A percentile compares a stretch with the other conserved stretches of the same genome.
These are phyloP conservation scores for Erebia palarica DNA, from an alignment of 2,888 invertebrate genomes.

Conservation along the genomic window DNA sequence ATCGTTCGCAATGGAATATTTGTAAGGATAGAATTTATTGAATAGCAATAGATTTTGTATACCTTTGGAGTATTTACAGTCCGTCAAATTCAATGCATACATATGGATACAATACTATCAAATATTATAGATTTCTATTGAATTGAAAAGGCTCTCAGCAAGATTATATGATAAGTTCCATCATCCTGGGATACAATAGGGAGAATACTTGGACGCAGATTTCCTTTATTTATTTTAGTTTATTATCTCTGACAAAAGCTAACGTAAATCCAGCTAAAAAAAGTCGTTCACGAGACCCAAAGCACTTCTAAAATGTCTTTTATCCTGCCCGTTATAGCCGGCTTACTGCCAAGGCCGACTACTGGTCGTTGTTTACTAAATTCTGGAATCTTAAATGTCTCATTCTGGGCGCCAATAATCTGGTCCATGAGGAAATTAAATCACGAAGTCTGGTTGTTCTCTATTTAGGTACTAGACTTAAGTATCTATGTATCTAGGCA, in stretches of 20 bases:
- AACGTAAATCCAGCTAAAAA: slow-evolving; percentile 5
- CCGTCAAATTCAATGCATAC: no score
- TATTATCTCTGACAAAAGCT: slow-evolving; percentile 1
- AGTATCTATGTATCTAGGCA: background rate
- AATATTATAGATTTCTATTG: no score
- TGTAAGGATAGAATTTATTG: slow-evolving; percentile 8
- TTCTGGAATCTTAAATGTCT: slow-evolving; percentile 1
- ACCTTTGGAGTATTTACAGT: background rate
- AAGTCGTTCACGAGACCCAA: slow-evolving; percentile 1
- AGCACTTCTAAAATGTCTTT: slow-evolving; percentile 11
- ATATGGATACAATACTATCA: no score
- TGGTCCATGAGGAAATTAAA: background rate
- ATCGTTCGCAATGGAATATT: slow-evolving; percentile 10
- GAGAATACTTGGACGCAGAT: background rate
- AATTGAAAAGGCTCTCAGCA: background rate
- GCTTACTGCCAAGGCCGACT: slow-evolving; percentile 10
- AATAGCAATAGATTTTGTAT: slow-evolving; percentile 2
- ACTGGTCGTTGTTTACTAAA: background rate
- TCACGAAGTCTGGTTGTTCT: background rate
- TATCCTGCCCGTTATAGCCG: slow-evolving; percentile 11
- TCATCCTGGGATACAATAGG: no score
- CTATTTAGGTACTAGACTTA: background rate
- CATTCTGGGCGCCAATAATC: background rate
- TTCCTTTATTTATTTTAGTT: background rate
- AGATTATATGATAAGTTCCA: no score